Conservation (phyloP, 2,113 vertebrate species). For the Crypturellus undulatus region DNA sequence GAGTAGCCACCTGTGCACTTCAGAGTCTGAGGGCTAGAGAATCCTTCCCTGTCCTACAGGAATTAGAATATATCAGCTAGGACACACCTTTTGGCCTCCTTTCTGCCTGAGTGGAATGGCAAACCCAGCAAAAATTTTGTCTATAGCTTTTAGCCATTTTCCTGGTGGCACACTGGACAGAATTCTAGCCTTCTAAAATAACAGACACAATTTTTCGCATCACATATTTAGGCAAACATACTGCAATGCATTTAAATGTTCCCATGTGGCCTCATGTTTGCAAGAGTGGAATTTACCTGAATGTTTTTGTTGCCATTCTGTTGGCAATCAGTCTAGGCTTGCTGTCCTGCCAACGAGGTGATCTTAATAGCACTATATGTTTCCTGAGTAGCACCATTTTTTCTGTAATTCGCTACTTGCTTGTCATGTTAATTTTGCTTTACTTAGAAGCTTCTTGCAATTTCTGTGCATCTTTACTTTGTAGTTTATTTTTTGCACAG, state of each 20-base stretch:
- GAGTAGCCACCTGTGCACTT: not conserved
- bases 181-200: not conserved
- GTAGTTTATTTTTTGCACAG: not conserved
- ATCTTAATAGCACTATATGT: constrained; percentile 21
- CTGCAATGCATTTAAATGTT: constrained; percentile 12
- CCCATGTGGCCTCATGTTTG: not conserved
- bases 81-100: not conserved
- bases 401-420: constrained; percentile 20
- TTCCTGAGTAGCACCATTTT: constrained; percentile 35
- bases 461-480: not conserved
- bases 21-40: not conserved
- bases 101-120: not conserved
- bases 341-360: not conserved
- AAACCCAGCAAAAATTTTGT: not conserved
- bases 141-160: not conserved
- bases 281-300: constrained; percentile 4
- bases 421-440: constrained; percentile 17
- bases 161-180: not conserved
- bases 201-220: not conserved
- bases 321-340: constrained; percentile 39
- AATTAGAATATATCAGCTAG: not conserved
- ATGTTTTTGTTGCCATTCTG: not conserved
- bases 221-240: not conserved
- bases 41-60: not conserved
- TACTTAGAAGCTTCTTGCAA: constrained; percentile 27